Base-by-base conservation (phyloP, 2,888 invertebrate species). In the Hydroisotoma schaefferi region DNA sequence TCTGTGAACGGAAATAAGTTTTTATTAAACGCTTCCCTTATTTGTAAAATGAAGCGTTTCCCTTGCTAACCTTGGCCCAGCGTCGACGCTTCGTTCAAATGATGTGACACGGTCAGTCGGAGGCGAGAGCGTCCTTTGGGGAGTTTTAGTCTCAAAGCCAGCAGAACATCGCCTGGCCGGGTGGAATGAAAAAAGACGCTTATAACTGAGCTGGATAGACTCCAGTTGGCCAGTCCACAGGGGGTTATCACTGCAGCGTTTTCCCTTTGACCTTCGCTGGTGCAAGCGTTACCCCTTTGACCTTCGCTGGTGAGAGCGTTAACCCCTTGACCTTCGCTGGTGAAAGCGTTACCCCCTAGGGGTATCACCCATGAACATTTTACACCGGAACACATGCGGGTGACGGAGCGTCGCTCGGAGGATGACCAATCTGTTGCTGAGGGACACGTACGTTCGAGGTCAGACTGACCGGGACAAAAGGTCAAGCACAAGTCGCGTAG, bases 321-420 rank as follows among this genome's bases (percentile, higher is more conserved):
- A n/a, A n/a, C n/a, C n/a, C n/a, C n/a, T n/a, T n/a, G n/a, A n/a
- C n/a, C n/a, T n/a, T n/a, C n/a, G 0, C 64, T 62, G 5, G 69
- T 56, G 51, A 65, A 72, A 0, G 60, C 58, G 38, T 72, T 71
- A 8, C 71, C 70, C 1, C 62, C 70, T 3, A 64, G 49, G 1
- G 68, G 67, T 23, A 71, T 55, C 2, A 61, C 23, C 59, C 61
- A 65, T 1, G 59, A 56, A 23, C 47, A 47, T 29, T 53, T 60
- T 48, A 58, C 58, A 6, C 20, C 23, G 10, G 53, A 33, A 18
- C 53, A 53, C 40, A 53, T 38, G 4, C 8, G 8, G 33, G 33
- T 15, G 33, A 8, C 33, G 33, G 33, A 33, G 33, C 33, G 33
- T 33, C 8, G 33, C 33, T 15, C 33, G 8, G 33, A 33, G 15